Percentiles rank a stretch among this genome's conserved stretches.
Conservation (phyloP, 2,113 vertebrate species). For the Numenius arquata region DNA sequence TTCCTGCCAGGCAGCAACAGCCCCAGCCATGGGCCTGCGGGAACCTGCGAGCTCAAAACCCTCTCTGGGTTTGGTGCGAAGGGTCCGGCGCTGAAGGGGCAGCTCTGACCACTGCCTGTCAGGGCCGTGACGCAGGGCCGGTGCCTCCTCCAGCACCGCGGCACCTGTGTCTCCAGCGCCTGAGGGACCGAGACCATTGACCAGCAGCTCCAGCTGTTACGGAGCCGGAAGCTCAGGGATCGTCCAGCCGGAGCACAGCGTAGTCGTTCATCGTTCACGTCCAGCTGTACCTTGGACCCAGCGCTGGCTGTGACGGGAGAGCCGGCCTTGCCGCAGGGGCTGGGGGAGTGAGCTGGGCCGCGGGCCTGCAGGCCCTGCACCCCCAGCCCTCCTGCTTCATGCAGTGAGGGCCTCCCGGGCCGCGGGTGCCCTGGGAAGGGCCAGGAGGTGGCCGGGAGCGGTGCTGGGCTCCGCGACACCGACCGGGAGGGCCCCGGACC, state of each 20-base stretch:
- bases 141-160: accelerated
- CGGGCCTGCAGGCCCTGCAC: not conserved
- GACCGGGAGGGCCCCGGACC: too few species aligned
- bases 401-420: too few species aligned
- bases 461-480: not conserved
- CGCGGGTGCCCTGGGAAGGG: not conserved
- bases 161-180: not conserved
- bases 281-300: accelerated
- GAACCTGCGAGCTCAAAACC: not conserved
- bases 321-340: accelerated
- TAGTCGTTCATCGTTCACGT: accelerated
- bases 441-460: not conserved
- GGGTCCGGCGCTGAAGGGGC: not conserved
- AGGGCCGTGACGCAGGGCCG: accelerated
- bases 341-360: too few species aligned
- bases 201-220: accelerated
- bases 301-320: not conserved
- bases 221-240: not conserved
- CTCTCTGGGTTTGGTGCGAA: not conserved
- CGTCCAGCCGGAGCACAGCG: not conserved
- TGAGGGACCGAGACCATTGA: not conserved
- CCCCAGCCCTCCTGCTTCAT: not conserved
- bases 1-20: not conserved
- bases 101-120: not conserved
- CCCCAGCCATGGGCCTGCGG: accelerated